Percentiles rank a stretch among this genome's conserved stretches.
phyloP scores from a whole-genome alignment of 2,113 vertebrate genomes.

The Panurus biarmicus region DNA sequence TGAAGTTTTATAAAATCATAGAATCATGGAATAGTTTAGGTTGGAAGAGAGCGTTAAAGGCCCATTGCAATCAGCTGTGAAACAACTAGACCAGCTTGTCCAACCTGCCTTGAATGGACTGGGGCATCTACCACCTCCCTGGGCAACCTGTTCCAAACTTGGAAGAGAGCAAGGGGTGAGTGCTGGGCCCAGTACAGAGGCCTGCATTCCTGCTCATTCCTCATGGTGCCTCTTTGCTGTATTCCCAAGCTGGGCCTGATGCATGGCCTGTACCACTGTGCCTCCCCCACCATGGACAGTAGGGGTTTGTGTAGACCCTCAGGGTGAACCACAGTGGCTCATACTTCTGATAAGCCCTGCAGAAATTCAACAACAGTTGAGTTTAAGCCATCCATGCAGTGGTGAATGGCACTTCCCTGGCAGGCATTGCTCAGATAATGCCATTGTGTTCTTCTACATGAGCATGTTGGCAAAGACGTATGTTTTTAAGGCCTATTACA shows the following conservation, averaged over 20 bases:
- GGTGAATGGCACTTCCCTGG: not conserved
- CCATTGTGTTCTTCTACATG: not conserved
- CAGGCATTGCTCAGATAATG: not conserved
- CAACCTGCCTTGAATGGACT: not conserved
- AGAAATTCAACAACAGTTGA: not conserved
- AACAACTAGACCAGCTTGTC: not conserved
- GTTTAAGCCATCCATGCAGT: not conserved
- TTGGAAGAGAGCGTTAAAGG: not conserved
- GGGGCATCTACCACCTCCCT: not conserved
- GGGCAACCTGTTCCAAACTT: not conserved
- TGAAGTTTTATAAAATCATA: not conserved
- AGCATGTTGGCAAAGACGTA: not conserved
- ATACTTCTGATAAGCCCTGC: not conserved
- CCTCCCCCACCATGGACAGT: not conserved
- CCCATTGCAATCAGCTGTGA: not conserved
- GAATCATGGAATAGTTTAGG: not conserved
- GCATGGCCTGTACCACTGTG: not conserved
- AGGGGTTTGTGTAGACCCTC: not conserved
- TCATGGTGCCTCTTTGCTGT: not conserved
- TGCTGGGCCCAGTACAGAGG: rapidly evolving
- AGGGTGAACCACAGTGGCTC: not conserved
- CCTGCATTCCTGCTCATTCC: not conserved
- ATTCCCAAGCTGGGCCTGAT: rapidly evolving
- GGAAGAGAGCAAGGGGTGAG: not conserved
- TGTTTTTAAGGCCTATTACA: not conserved